phyloP scores from a whole-genome alignment of 2,888 invertebrate genomes.

The Andrena chrysosceles region DNA sequence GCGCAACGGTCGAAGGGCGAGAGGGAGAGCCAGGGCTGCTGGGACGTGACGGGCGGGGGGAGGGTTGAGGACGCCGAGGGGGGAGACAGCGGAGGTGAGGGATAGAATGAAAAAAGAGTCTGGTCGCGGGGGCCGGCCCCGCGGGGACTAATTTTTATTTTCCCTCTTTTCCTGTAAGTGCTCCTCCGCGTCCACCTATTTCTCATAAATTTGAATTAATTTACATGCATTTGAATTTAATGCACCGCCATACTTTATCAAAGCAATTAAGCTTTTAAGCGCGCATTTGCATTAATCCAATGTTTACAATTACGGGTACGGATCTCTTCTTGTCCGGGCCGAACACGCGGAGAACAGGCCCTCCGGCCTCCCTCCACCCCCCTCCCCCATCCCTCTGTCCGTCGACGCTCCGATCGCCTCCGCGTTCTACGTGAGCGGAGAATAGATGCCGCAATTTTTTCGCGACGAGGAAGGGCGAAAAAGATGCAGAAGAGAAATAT shows the following conservation, averaged over 20 bases:
- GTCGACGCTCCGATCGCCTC: not conserved
- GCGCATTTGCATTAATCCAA: constrained; percentile 85
- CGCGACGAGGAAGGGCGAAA: not conserved
- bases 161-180: constrained; percentile 84
- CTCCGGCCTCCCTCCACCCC: not conserved
- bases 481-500: constrained; percentile 41
- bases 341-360: not conserved
- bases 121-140: constrained; percentile 80
- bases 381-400: not conserved
- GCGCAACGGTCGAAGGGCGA: constrained; percentile 27
- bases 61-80: constrained; percentile 11
- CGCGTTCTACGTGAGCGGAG: constrained; percentile 43
- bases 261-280: constrained; percentile 85
- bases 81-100: constrained; percentile 45
- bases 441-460: constrained; percentile 45
- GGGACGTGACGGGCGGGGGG: constrained; percentile 28
- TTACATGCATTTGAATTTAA: constrained; percentile 85
- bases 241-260: constrained; percentile 84
- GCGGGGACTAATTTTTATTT: constrained; percentile 85
- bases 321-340: constrained; percentile 48
- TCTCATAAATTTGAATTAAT: constrained; percentile 85
- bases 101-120: constrained; percentile 77
- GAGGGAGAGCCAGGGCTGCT: constrained; percentile 27
- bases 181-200: constrained; percentile 84
- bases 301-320: constrained; percentile 84